Evolutionary conservation across 1,140 invertebrate genomes (phyloP), one percentile per base, ranked within the genome.

Genomic region (Hesperophylax magnus): DNA sequence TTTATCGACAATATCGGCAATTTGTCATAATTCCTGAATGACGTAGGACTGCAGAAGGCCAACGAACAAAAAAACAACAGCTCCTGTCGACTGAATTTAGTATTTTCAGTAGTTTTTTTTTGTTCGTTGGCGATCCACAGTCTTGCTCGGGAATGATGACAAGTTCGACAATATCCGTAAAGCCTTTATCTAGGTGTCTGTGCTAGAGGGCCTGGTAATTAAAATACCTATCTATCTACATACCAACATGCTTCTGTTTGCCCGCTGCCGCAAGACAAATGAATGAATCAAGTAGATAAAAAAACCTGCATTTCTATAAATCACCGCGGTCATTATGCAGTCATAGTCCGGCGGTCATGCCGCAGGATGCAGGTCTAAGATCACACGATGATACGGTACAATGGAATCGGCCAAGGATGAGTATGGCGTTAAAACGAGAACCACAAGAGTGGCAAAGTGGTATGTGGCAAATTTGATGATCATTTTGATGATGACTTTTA

Each of bases 301-400:
- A 67, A 54, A 39, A 34, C 14, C 0, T 72, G 52, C 78, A 79
- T 69, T 58, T 79, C 63, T 67, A 79, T 79, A 79, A 79, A 79
- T 79, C 78, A 79, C 52, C 15, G 7, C 17, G 24, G 47, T 71
- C 78, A 79, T 79, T 79, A 71, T 79, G 61, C 20, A 79, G 65
- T 79, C 67, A 58, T 65, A 24, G 56, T 79, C 24, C 52, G 56
- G 18, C 72, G 61, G 47, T 24, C 27, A 34, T 65, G 60, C 34
- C 60, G 67, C 80, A 77, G 80, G 80, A 81, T 81, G 80, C 54
- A 56, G 67, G 56, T 71, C 75, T 71, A 58, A 76, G 72, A 76
- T 76, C 56, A 52, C 22, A 18, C 34, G 60, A 76, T 76, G 72
- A 76, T 76, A 76, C 72, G 56, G 15, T 22, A 72, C 69, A 72